These are phyloP conservation scores for Odontesthes bonariensis DNA, from an alignment of 2,113 vertebrate species.

Conservation along the genomic window DNA sequence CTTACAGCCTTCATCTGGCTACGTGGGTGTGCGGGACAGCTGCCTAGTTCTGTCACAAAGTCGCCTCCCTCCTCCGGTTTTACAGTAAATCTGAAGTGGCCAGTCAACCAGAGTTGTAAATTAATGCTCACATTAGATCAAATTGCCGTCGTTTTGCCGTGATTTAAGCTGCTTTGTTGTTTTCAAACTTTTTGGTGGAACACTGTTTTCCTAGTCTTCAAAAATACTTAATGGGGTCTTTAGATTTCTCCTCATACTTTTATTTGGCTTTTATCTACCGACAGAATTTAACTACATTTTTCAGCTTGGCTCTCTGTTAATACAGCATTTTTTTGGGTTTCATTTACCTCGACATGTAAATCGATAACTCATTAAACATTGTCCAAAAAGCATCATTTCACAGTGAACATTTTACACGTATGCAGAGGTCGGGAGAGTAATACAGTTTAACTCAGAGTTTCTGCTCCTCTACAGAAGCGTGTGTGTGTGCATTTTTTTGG, in stretches of 20 bases:
- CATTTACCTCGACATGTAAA: no score
- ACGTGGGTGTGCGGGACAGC: constrained; percentile 60
- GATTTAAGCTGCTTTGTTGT: constrained; percentile 16
- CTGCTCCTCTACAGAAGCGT: background rate
- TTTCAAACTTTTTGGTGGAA: background rate
- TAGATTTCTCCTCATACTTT: no score
- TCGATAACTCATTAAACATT: no score
- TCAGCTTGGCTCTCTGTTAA: no score
- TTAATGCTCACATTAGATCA: constrained; percentile 28
- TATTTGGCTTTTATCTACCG: no score
- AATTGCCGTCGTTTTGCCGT: background rate
- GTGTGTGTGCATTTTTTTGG: background rate
- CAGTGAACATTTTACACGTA: no score
- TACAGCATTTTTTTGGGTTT: no score
- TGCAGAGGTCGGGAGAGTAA: no score
- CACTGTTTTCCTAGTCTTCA: background rate
- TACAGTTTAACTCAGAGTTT: background rate
- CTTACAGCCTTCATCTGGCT: constrained; percentile 60
- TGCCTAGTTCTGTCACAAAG: constrained; percentile 46
- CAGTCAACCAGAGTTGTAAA: constrained; percentile 48
- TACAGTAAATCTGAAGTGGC: constrained; percentile 54
- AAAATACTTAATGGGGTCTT: no score
- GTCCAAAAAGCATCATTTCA: no score
- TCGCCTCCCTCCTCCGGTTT: constrained; percentile 31
- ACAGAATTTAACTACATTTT: no score